Evolutionary conservation across 2,113 vertebrate genomes (phyloP).

Genomic region (Pao palembangensis): DNA sequence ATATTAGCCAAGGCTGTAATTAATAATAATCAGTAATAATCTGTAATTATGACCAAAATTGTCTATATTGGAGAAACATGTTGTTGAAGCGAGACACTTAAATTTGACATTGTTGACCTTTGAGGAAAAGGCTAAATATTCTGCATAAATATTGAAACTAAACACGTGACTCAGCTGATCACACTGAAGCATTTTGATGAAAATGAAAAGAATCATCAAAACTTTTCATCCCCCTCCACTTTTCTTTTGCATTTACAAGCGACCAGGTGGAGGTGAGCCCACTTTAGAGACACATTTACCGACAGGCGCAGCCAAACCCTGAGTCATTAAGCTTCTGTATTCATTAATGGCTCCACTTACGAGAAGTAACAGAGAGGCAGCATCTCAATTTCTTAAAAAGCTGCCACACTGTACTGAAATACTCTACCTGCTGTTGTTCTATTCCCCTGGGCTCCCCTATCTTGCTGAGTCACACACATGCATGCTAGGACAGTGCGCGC

Average conservation of each 20-base stretch:
- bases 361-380: constrained; percentile 30
- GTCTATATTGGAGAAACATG: no score
- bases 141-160: no score
- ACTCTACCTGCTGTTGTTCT: constrained; percentile 33
- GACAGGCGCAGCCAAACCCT: constrained; percentile 8
- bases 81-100: no score
- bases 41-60: no score
- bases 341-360: constrained; percentile 43
- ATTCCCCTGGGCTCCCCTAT: constrained; percentile 24
- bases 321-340: constrained; percentile 24
- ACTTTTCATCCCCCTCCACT: background rate
- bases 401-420: constrained; percentile 26
- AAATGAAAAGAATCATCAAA: background rate
- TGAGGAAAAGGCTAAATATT: no score
- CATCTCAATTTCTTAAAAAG: constrained; percentile 51
- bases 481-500: background rate
- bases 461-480: constrained; percentile 5
- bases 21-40: no score
- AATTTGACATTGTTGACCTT: no score
- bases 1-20: no score
- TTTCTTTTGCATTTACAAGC: background rate
- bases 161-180: no score
- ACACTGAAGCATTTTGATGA: no score
- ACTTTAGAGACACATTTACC: constrained; percentile 20
- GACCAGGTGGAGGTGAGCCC: constrained; percentile 19